A percentile compares a stretch with the other conserved stretches of the same genome.
These are phyloP conservation scores for Urosaurus nigricauda DNA, from an alignment of 2,797 vertebrate genomes.

Conservation along the genomic window DNA sequence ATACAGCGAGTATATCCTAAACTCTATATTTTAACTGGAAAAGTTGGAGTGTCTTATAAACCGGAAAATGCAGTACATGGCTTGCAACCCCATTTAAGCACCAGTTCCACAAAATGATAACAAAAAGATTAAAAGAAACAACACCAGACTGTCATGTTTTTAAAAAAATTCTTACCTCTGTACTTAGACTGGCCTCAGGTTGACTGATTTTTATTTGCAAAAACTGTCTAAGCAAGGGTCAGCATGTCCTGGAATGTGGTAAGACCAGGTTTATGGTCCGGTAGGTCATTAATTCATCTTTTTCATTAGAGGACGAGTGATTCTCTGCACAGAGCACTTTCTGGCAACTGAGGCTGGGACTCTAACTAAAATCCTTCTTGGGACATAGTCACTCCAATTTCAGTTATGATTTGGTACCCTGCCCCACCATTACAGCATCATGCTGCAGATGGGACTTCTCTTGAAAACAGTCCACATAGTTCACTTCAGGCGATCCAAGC, in stretches of 20 bases:
- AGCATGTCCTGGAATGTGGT: background rate
- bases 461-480: background rate
- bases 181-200: background rate
- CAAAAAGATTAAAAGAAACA: background rate
- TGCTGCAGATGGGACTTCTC: background rate
- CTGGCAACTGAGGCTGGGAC: background rate
- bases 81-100: background rate
- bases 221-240: background rate
- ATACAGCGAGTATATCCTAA: no score
- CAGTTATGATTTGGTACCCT: background rate
- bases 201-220: background rate
- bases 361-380: background rate
- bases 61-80: no score
- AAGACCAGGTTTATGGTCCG: background rate
- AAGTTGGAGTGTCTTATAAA: no score
- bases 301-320: background rate
- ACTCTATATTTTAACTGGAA: no score
- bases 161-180: no score
- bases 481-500: background rate
- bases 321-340: background rate
- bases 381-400: background rate
- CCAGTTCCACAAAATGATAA: background rate
- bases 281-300: background rate
- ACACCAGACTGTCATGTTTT: background rate
- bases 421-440: background rate